These are phyloP conservation scores for Rugalucina vietnamica DNA, from an alignment of 2,888 invertebrate genomes.

Conservation along the genomic window DNA sequence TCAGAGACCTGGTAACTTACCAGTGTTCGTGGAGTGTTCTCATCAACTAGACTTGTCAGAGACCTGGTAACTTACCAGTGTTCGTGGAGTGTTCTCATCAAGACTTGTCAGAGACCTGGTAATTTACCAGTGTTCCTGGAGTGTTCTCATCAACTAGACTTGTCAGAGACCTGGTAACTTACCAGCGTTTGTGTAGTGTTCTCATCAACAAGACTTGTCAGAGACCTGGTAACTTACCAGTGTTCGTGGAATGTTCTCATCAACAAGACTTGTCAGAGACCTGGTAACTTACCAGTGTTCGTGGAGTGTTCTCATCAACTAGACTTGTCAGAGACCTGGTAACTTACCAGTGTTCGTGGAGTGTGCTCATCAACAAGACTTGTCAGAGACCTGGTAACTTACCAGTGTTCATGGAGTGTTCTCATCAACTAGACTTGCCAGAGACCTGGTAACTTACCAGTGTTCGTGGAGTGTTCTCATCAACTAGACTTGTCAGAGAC, in stretches of 20 bases:
- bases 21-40: slow-evolving; percentile 44
- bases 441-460: slow-evolving; percentile 33
- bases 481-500: slow-evolving; percentile 15
- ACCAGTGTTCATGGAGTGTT: slow-evolving; percentile 44
- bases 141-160: slow-evolving; percentile 29
- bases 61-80: slow-evolving; percentile 22
- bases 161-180: slow-evolving; percentile 18
- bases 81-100: no score
- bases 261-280: slow-evolving; percentile 15
- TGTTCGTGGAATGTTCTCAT: slow-evolving; percentile 39
- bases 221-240: slow-evolving; percentile 31
- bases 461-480: slow-evolving; percentile 41
- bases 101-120: no score
- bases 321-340: slow-evolving; percentile 12
- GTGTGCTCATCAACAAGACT: slow-evolving; percentile 29
- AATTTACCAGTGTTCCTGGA: slow-evolving; percentile 46
- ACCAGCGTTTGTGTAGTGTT: slow-evolving; percentile 39
- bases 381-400: slow-evolving; percentile 18
- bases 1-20: no score
- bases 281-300: slow-evolving; percentile 38
- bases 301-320: slow-evolving; percentile 37
- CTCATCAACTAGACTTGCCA: slow-evolving; percentile 20
- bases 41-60: slow-evolving; percentile 16
- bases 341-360: slow-evolving; percentile 38
- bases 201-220: slow-evolving; percentile 20